Evolutionary conservation across 2,797 vertebrate species (phyloP), one percentile per base, ranked within the genome.

Genomic region (Dallia pectoralis): DNA sequence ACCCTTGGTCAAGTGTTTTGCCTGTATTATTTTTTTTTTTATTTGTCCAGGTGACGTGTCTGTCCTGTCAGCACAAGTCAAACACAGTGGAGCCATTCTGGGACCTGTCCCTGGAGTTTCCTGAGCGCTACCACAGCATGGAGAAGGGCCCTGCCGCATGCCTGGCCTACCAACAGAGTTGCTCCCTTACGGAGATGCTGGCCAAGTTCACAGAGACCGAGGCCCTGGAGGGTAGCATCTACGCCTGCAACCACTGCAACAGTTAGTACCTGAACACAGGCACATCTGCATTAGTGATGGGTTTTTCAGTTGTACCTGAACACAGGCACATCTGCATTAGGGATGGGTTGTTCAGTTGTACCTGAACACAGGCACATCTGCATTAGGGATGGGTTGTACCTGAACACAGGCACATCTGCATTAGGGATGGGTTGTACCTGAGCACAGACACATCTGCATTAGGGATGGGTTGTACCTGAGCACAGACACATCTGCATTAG

Each of bases 11-110:
- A 59, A 64, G 29, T 64, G 62, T 64, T 12, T 40, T 19, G n/a
- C 32, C 36, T 71, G 33, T n/a, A n/a, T n/a, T n/a, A 19, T 5
- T 74, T 12, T 22, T 3, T 19, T 53, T 22, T 18, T 19, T 7
- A 1, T 14, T 69, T 15, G 75, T 2, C 73, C 83, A 99, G 97
- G 97, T 99, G 86, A 99, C 97, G 4, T 99, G 97, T 91, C 86
- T 97, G 87, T 96, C 97, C 4, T 99, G 97, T 90, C 96, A 96
- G 93, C 95, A 97, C 93, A 99, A 99, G 92, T 99, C 97, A 16
- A 97, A 98, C 93, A 99, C 97, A 0, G 93, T 99, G 56, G 97
- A 99, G 90, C 97, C 97, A n/a, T 99, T 99, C 80, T 99, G 97
- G 97, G 97, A 99, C 89, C 90, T 99, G 70, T 99, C 97, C 61